Base-by-base conservation (phyloP, 2,797 vertebrate genomes). In the Morus bassanus region DNA sequence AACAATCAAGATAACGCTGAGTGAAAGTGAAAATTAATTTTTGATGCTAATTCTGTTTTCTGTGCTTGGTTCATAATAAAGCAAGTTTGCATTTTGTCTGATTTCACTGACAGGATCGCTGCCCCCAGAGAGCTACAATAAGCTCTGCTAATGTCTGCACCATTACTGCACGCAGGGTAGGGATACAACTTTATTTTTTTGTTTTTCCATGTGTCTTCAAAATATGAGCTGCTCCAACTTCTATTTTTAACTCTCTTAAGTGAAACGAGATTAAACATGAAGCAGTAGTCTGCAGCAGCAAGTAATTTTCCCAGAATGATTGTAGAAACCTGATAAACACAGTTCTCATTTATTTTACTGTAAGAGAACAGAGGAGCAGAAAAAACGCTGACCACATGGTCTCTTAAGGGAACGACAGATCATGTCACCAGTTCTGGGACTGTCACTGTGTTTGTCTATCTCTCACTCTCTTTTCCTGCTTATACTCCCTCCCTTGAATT, bases 231-330 rank as follows among this genome's bases (percentile, higher is more conserved):
- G 50, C 69, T 91, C 78, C 76, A 50, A 35, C 56, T 91, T 89
- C 92, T 97, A 82, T 97, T 96, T 97, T 97, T 96, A 96, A 85
- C 91, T 93, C 41, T 88, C 25, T 35, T 69, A 85, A 92, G 85
- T 93, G 93, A 96, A 97, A 92, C 6, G 25, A 92, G 88, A 94
- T 92, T 85, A 93, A 79, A 94, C 60, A 39, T 70, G 95, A 93
- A 96, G 88, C 77, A 73, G 41, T 33, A 77, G 81, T 91, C 88
- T 11, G 6, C 22, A 7, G 67, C 63, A 91, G 85, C 82, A 65
- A 95, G 67, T 88, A 33, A 41, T 93, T 95, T 94, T 96, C 81
- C 68, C 83, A 83, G 89, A 93, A 80, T 83, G 78, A 67, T 88
- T 85, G 60, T 39, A 85, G 84, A 88, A 91, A 89, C 76, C 88